Percentiles rank a stretch among this genome's conserved stretches.
phyloP scores from a whole-genome alignment of 2,888 invertebrate species.

The Vandiemenella viatica region DNA sequence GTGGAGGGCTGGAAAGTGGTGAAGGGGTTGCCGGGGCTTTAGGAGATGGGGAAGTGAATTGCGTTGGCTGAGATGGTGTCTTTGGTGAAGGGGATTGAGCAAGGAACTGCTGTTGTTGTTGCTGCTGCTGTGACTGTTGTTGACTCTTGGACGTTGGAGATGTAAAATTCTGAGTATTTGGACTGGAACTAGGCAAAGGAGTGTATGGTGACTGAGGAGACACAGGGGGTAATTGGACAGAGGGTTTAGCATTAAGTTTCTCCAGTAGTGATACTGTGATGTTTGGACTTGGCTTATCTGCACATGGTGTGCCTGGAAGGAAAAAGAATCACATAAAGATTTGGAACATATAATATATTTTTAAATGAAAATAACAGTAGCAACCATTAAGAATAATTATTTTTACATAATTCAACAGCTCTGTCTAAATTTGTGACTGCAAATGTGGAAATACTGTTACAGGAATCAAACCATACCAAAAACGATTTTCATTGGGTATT shows the following conservation, averaged over 20 bases:
- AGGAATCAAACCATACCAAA: too few relatives aligned
- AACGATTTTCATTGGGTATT: too few relatives aligned
- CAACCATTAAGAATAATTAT: too few relatives aligned
- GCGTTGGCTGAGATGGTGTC: constrained; percentile 2
- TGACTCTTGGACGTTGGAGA: constrained; percentile 3
- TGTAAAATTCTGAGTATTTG: constrained; percentile 1
- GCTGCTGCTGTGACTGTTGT: constrained; percentile 7
- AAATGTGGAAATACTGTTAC: too few relatives aligned
- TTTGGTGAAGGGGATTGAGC: background rate
- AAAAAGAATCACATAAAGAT: background rate
- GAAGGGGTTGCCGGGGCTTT: constrained; percentile 11
- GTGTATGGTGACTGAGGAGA: constrained; percentile 7
- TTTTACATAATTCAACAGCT: too few relatives aligned
- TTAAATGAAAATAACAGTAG: too few relatives aligned
- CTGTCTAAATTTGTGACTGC: too few relatives aligned
- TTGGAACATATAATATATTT: background rate
- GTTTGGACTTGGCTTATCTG: constrained; percentile 40
- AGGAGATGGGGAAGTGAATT: constrained; percentile 6
- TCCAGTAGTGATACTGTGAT: constrained; percentile 34
- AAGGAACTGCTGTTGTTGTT: too few relatives aligned
- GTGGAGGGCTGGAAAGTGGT: constrained; percentile 36
- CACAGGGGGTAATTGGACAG: constrained; percentile 9
- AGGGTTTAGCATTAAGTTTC: constrained; percentile 31
- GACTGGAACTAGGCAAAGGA: constrained; percentile 9
- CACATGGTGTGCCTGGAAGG: constrained; percentile 36